These are phyloP conservation scores for Hypotaenidia philippensis DNA, from an alignment of 2,797 vertebrate genomes.

Conservation along the genomic window DNA sequence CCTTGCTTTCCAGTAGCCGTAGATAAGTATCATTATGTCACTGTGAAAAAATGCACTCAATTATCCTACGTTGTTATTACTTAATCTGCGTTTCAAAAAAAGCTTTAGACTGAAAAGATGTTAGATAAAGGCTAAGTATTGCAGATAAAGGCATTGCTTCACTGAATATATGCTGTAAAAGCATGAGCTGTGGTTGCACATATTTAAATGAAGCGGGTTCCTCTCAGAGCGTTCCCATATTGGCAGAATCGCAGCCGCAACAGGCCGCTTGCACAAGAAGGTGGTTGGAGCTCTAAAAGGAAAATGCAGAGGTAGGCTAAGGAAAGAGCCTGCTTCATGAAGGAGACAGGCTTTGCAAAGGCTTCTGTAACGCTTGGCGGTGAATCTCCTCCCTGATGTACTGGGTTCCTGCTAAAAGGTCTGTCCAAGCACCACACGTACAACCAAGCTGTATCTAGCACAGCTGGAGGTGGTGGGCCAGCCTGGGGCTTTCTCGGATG, in stretches of 20 bases:
- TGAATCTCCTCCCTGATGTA: fast-evolving
- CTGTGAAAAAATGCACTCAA: conserved; percentile 73
- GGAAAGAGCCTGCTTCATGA: not conserved
- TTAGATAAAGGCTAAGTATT: conserved; percentile 61
- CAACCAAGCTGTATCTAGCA: not conserved
- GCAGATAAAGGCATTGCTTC: conserved; percentile 71
- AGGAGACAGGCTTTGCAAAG: not conserved
- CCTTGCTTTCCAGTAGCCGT: conserved; percentile 68
- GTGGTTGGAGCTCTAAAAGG: not conserved
- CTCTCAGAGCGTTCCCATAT: not conserved
- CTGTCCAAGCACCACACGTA: fast-evolving
- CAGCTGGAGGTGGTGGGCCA: not conserved
- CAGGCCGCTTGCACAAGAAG: conserved; percentile 33
- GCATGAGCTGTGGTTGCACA: conserved; percentile 55
- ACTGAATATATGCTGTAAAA: conserved; percentile 50
- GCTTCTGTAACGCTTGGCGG: not conserved
- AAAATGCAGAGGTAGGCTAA: not conserved
- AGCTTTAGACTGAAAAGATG: conserved; percentile 70
- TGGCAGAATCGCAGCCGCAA: not conserved
- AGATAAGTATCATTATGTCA: conserved; percentile 76
- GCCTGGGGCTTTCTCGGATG: not conserved
- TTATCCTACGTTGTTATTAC: conserved; percentile 75
- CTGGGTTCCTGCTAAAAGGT: not conserved
- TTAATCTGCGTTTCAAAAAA: conserved; percentile 76
- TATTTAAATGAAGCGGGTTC: conserved; percentile 19